Evolutionary conservation across 2,113 vertebrate genomes (phyloP), one percentile per base, ranked within the genome.

Genomic region (Riparia riparia): DNA sequence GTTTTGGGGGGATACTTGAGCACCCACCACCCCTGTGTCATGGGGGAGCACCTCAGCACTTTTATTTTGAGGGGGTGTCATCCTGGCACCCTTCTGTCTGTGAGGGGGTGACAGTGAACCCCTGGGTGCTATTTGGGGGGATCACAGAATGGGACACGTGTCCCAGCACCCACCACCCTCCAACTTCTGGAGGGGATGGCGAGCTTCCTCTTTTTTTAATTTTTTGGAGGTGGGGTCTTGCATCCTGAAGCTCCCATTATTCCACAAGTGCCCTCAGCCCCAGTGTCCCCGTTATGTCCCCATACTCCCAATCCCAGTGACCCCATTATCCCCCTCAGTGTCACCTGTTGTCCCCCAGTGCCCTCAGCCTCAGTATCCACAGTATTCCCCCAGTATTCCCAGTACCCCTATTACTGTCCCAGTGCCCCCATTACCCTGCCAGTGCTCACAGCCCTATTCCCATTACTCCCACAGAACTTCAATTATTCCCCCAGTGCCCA

Each of bases 121-220:
- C 16, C 20, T n/a, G 9, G 10, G 17, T 82, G n/a, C 70, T 34
- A 1, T 68, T 51, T 53, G 29, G 10, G 37, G 63, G 5, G 11
- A 22, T 60, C 26, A 60, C 21, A 45, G 26, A 60, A 9, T 44
- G 32, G 45, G 14, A 58, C 53, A 76, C 44, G 28, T 0, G 1
- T 53, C 54, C 28, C 17, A 68, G 32, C 11, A 51, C 21, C 29
- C 34, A 19, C 14, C 50, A 41, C 24, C 10, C 7, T 68, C 58
- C 73, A 45, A 0, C 7, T n/a, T 68, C 21, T 21, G 32, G 4
- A 2, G 2, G 13, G 9, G 12, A 6, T 57, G 14, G 12, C 37
- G 63, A 76, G 10, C 54, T 31, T 51, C 9, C 19, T 41, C 21
- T 37, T 9, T 37, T 25, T 18, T 68, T 4, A n/a, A n/a, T 31